Base-by-base conservation (phyloP, 1,140 invertebrate genomes). In the Bombus pascuorum region DNA sequence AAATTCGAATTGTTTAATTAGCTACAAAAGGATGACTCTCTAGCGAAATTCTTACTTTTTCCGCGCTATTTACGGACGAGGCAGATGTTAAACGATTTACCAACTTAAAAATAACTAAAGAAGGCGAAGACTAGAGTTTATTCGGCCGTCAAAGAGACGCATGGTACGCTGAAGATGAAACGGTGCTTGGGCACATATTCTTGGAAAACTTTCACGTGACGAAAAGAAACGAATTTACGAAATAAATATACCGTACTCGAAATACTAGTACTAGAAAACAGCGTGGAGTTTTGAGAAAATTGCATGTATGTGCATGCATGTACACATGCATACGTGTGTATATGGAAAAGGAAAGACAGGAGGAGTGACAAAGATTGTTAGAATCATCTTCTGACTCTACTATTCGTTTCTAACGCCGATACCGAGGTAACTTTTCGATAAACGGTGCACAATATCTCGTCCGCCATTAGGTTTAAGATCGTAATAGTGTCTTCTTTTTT, bases 51-150 rank as follows among this genome's bases (percentile, higher is more conserved):
- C 15, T 34, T 34, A 32, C 62, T 3, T 18, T 22, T 9, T 0
- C n/a, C 15, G 2, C n/a, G 0, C 13, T n/a, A 6, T 37, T 22
- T 34, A 10, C 34, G 9, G 66, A 68, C 28, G 12, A 71, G 42
- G 66, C 18, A 15, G 70, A 42, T 28, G 37, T 10, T 37, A 34
- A 70, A 8, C 12, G 39, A 44, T 34, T 42, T 28, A 28, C 25
- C 25, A 44, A 18, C 28, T 76, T 77, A 83, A 76, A 83, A 83
- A 75, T 83, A 75, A 44, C 59, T 13, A 62, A 76, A 66, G 32
- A 75, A 76, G 57, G 42, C 34, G 47, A 66, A 25, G 42, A 62
- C 81, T 53, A 65, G 25, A n/a, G 42, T 53, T 62, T 77, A 62
- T 66, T 37, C n/a, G n/a, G n/a, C 37, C 18, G 62, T 66, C 72